Evolutionary conservation across 2,113 vertebrate species (phyloP).

Genomic region (Podiceps cristatus): DNA sequence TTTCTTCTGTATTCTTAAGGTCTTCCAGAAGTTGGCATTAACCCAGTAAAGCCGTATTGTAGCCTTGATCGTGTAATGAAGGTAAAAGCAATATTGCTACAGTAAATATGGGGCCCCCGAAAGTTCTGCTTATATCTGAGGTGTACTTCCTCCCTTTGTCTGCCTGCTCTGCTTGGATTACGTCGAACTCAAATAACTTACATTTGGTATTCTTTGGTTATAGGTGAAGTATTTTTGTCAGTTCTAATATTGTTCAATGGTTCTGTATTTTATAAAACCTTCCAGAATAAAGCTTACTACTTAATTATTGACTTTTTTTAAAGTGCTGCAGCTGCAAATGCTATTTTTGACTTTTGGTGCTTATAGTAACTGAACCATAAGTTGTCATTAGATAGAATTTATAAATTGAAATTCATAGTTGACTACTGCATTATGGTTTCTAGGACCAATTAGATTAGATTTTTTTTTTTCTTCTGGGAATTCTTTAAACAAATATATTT

Average conservation of each 20-base stretch:
- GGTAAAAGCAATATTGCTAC: not conserved
- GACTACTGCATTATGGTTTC: not conserved
- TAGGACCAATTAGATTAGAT: not conserved
- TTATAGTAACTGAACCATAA: not conserved
- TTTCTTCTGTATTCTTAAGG: not conserved
- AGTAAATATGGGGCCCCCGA: not conserved
- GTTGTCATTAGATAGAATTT: not conserved
- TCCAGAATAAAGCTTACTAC: not conserved
- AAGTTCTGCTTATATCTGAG: not conserved
- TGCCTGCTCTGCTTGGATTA: not conserved
- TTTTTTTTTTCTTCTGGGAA: not conserved
- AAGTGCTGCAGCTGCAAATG: not conserved
- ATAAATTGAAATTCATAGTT: not conserved
- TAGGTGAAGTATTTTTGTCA: not conserved
- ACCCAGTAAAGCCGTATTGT: not conserved
- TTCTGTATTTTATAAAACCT: not conserved
- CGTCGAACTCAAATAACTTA: not conserved
- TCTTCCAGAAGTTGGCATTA: not conserved
- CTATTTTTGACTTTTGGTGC: not conserved
- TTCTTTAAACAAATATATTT: not conserved
- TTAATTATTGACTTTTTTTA: not conserved
- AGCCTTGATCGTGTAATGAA: not conserved
- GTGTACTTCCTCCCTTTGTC: not conserved
- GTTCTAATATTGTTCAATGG: not conserved
- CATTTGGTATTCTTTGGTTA: not conserved